These are phyloP conservation scores for Montipora capitata DNA, from an alignment of 92 coral and sea anemone genomes.

Conservation along the genomic window DNA sequence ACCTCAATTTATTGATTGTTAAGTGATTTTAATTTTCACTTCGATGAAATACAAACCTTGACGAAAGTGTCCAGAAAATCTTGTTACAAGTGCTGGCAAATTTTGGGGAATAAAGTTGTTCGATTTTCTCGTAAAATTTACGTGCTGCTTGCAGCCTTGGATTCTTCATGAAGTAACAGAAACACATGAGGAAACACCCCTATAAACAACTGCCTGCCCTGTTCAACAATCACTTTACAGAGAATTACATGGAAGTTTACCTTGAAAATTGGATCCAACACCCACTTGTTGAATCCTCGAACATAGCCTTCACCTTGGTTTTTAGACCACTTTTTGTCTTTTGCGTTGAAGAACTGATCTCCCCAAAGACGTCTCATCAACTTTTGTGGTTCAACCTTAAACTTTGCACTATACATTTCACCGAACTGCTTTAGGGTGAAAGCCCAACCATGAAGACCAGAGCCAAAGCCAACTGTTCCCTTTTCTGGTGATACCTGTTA, in stretches of 20 bases:
- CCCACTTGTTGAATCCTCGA: slow-evolving; percentile 93
- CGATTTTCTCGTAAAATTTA: too few species aligned
- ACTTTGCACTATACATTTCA: slow-evolving; percentile 87
- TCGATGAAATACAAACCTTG: too few species aligned
- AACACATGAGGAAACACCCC: too few species aligned
- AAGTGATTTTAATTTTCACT: too few species aligned
- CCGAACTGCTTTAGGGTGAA: slow-evolving; percentile 96
- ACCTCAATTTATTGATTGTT: too few species aligned
- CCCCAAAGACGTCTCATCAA: slow-evolving; percentile 97
- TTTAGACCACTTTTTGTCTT: slow-evolving; percentile 90
- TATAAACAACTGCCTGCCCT: too few species aligned
- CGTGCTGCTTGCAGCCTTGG: too few species aligned
- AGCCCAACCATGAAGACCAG: slow-evolving; percentile 99
- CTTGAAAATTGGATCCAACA: slow-evolving; percentile 96
- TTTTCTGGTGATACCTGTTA: slow-evolving; percentile 84
- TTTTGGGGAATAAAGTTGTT: too few species aligned
- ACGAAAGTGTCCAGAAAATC: too few species aligned
- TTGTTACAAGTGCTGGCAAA: too few species aligned
- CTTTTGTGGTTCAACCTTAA: slow-evolving; percentile 88
- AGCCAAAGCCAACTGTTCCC: slow-evolving; percentile 99
- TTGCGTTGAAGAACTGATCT: slow-evolving; percentile 83
- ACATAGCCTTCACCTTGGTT: slow-evolving; percentile 68
- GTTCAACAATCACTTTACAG: too few species aligned
- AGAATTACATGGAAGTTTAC: slow-evolving; percentile 31
- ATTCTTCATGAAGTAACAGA: too few species aligned